Base-by-base conservation (phyloP, 2,888 invertebrate species). In the Neoscelio sp. region DNA sequence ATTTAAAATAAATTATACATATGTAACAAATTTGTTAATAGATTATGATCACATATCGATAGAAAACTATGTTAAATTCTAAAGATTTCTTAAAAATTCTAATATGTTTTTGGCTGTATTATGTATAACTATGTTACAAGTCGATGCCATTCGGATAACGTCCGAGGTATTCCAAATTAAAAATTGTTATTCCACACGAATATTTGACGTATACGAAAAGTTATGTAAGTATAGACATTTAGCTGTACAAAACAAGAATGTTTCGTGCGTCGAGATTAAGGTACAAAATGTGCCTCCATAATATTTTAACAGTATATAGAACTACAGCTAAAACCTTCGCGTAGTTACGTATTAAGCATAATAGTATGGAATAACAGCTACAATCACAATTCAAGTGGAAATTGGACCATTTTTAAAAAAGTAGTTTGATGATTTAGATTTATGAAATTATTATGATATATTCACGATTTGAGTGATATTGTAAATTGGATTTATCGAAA, bases 41-140 rank as follows among this genome's bases (percentile, higher is more conserved):
- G 30, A 30, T 50, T 50, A 50, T 50, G 17, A 30, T 50, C 17
- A 30, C 30, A 30, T 30, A 50, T 28, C 33, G 15, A 52, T 52
- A 52, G 7, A 52, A 52, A 52, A 52, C 52, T 52, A 52, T 52
- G 33, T 52, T 30, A 52, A 52, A 52, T 18, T 52, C 33, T 52
- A 33, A 33, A 33, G 52, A 33, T 52, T n/a, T 18, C 33, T 33
- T 12, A 52, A 52, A 52, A 52, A 52, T 30, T n/a, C 33, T 18
- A 33, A 33, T 33, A 10, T 52, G 33, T 23, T 6, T 2, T 23
- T 4, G n/a, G n/a, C 2, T 23, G 6, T 23, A 6, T 6, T 23
- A 40, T 56, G 15, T 56, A 56, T 56, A 40, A 30, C 54, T 56
- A 56, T 56, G 5, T 56, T 58, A 58, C 42, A 58, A 58, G 42